phyloP scores from a whole-genome alignment of 2,888 invertebrate species.

The Lepidonotus clava region DNA sequence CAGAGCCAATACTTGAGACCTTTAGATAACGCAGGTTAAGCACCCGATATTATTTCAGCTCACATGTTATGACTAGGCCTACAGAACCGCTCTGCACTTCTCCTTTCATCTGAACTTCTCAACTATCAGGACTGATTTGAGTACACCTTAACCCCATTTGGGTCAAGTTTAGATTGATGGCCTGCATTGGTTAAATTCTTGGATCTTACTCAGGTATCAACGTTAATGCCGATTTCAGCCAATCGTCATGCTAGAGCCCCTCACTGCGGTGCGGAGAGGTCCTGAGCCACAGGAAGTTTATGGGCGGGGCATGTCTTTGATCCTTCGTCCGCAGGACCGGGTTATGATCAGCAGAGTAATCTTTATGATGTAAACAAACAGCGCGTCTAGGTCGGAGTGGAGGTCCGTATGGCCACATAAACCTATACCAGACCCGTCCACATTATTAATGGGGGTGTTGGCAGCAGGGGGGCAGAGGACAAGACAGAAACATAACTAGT shows the following conservation, averaged over 20 bases:
- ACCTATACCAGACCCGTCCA: not conserved
- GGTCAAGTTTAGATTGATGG: conserved; percentile 5
- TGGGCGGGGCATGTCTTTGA: not conserved
- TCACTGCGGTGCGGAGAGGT: not conserved
- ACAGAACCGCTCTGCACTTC: not conserved
- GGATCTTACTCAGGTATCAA: not conserved
- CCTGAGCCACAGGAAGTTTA: not conserved
- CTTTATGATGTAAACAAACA: not conserved
- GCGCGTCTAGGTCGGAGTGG: not conserved
- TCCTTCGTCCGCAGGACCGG: not conserved
- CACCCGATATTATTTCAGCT: not conserved
- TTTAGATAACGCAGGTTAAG: not conserved
- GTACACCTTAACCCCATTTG: not conserved
- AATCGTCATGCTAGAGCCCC: not conserved
- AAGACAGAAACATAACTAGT: too few species aligned
- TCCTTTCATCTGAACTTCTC: too few species aligned
- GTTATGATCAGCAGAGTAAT: not conserved
- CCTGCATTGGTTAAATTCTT: not conserved
- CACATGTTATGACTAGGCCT: conserved; percentile 19
- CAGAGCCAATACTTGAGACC: not conserved
- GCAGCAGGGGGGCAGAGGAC: not conserved
- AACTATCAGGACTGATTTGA: not conserved
- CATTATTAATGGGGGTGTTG: not conserved
- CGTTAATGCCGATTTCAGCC: not conserved
- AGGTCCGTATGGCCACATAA: too few species aligned